Evolutionary conservation across 2,113 vertebrate genomes (phyloP), one percentile per base, ranked within the genome.

Genomic region (Uropsilus gracilis): DNA sequence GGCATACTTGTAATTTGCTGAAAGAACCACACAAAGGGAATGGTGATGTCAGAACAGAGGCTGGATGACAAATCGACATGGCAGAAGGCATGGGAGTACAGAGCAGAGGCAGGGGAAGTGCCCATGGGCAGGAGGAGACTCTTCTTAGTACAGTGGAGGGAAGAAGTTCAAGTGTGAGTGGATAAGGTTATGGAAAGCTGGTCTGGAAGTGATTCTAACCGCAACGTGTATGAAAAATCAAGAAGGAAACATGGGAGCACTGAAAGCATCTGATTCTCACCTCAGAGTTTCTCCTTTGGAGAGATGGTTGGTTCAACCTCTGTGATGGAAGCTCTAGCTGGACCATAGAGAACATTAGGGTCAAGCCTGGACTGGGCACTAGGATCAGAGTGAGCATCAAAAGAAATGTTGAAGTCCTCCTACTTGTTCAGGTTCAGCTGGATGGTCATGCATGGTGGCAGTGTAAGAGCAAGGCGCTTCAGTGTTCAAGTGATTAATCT

Each of bases 401-500:
- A 37, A 17, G 37, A 46, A 46, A 73, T 46, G 3, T 32, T 16
- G 39, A 30, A 73, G 46, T 44, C 2, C 30, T 32, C 6, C 71
- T 14, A 46, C 71, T 28, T 28, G 71, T 26, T 59, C 32, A 37
- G 50, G 46, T 42, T 37, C 22, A 8, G 8, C 14, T 32, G 37
- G 95, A 86, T 97, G 18, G 39, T 17, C 4, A 26, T 18, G 57
- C 37, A 69, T 68, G 48, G 63, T 77, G 86, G 97, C 89, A 86
- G 55, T 11, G 1, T 59, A 34, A 0, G 95, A 76, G 90, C 94
- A 96, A 94, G 91, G 94, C 78, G 5, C 78, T 69, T 86, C 57
- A n/a, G 76, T 83, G 94, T 81, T 97, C 86, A 94, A 96, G 91
- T 94, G 97, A 98, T 98, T 98, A 97, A 98, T 98, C 97, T 96